Conservation (phyloP, 1,140 invertebrate species). For the Leptopilina clavipes region DNA sequence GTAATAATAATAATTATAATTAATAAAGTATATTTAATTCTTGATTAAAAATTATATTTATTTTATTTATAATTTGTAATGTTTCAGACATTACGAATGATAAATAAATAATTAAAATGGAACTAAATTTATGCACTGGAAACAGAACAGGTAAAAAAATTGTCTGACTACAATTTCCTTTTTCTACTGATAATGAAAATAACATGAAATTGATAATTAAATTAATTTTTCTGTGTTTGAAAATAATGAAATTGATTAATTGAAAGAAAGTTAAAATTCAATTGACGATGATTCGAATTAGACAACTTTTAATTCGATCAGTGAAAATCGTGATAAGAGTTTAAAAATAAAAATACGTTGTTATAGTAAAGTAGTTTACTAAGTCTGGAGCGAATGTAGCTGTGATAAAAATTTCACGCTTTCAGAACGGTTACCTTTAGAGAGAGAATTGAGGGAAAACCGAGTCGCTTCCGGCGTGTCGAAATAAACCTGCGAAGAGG, state of each 20-base stretch:
- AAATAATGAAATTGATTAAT: not conserved
- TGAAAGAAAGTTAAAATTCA: not conserved
- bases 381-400: not conserved
- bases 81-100: too few relatives aligned
- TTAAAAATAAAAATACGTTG: not conserved
- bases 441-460: conserved; percentile 28
- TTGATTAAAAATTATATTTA: too few relatives aligned
- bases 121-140: too few relatives aligned
- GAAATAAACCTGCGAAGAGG: conserved; percentile 34
- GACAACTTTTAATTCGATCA: not conserved
- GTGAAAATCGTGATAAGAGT: not conserved
- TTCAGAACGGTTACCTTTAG: conserved; percentile 19
- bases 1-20: too few relatives aligned
- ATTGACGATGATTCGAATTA: not conserved
- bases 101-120: too few relatives aligned
- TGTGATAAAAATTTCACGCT: conserved; percentile 29
- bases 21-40: too few relatives aligned
- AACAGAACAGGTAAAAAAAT: too few relatives aligned
- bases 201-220: too few relatives aligned
- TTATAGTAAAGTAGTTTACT: conserved; percentile 3
- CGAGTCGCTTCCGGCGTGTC: conserved; percentile 22
- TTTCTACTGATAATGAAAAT: too few relatives aligned
- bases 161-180: too few relatives aligned
- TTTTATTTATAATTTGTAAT: too few relatives aligned
- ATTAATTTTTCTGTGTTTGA: too few relatives aligned